phyloP scores from a whole-genome alignment of 2,888 invertebrate genomes.

The Penaeus monodon region DNA sequence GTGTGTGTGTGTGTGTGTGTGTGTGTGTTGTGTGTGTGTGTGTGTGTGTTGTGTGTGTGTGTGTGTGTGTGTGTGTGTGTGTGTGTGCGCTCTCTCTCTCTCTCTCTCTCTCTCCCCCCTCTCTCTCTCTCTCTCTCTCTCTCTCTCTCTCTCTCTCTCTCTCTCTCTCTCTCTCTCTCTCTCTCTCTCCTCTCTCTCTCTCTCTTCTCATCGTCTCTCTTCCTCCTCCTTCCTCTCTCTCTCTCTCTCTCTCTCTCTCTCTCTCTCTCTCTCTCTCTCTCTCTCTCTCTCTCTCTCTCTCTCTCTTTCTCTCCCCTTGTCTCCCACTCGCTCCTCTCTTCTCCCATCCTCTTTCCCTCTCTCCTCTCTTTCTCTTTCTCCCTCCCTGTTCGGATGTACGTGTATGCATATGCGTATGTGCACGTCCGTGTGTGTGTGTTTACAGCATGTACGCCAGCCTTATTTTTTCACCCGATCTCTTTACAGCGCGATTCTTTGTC shows the following conservation, averaged over 20 bases:
- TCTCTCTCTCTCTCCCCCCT: neutral
- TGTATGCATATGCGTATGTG: neutral
- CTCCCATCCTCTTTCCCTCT: no score
- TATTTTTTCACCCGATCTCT: no score
- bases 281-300: neutral
- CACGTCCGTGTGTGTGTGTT: neutral
- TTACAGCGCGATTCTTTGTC: no score
- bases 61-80: no score
- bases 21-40: no score
- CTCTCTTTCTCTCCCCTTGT: neutral
- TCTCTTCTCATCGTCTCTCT: neutral
- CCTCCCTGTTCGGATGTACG: neutral
- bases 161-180: neutral
- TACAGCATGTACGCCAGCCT: neutral
- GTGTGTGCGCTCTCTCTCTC: neutral
- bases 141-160: neutral
- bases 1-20: no score
- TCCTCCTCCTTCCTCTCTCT: neutral
- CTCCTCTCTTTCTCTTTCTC: neutral
- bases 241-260: slow-evolving; percentile 5
- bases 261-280: neutral
- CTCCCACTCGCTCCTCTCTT: neutral
- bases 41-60: no score
- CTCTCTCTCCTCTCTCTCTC: neutral
- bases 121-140: neutral